Evolutionary conservation across 2,888 invertebrate genomes (phyloP).

Genomic region (Adineta ricciae): DNA sequence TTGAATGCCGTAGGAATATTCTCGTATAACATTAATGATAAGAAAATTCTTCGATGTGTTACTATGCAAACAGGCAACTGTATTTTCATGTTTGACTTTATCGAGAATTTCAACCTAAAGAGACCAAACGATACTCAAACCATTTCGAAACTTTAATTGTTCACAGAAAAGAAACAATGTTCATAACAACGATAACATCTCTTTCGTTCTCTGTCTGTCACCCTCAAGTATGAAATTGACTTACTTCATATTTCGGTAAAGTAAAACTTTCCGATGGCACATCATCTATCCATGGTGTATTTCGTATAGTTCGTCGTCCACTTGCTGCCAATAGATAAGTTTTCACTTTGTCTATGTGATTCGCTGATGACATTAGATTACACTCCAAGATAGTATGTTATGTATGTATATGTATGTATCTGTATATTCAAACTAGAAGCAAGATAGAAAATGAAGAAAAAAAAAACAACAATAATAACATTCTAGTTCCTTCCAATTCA

Average conservation of each 20-base stretch:
- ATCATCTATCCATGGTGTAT: conserved; percentile 8
- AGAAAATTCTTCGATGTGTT: background rate
- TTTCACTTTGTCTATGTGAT: conserved; percentile 9
- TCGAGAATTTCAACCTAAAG: conserved; percentile 10
- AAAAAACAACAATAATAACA: background rate
- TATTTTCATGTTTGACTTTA: conserved; percentile 10
- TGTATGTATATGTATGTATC: background rate
- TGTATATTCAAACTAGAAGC: conserved; percentile 13
- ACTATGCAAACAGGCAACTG: conserved; percentile 13
- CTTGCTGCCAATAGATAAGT: conserved; percentile 11
- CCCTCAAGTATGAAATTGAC: background rate
- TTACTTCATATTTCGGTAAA: conserved; percentile 21
- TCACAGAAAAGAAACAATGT: too few relatives aligned
- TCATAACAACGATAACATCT: too few relatives aligned
- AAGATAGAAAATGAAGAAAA: background rate
- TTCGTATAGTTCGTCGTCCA: background rate
- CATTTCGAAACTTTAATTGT: too few relatives aligned
- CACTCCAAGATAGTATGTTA: background rate
- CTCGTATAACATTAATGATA: conserved; percentile 15
- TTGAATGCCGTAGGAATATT: background rate
- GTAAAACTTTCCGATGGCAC: conserved; percentile 16
- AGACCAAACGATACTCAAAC: too few relatives aligned
- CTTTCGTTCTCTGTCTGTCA: too few relatives aligned
- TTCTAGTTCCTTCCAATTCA: background rate
- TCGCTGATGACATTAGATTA: background rate